These are phyloP conservation scores for Archilochus colubris DNA, from an alignment of 2,113 vertebrate genomes.

Conservation along the genomic window DNA sequence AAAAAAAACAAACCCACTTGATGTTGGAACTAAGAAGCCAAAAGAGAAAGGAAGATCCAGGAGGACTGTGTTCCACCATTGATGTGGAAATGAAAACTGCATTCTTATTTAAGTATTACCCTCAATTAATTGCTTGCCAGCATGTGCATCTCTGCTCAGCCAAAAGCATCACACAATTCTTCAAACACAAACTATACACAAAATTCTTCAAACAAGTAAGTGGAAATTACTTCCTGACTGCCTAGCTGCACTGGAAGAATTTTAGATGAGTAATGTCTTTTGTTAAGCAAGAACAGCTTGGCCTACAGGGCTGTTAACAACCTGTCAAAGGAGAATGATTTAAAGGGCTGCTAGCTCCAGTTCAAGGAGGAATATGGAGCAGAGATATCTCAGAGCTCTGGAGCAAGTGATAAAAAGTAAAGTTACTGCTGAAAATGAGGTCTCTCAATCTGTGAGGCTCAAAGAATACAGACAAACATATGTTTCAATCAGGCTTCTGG, in stretches of 20 bases:
- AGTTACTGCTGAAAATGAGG: neutral
- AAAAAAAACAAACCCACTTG: too few species aligned
- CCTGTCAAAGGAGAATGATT: conserved; percentile 9
- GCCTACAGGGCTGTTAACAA: neutral
- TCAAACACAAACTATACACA: neutral
- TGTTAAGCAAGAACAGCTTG: neutral
- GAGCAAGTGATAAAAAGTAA: neutral
- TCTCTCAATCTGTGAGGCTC: neutral
- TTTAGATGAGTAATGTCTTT: neutral
- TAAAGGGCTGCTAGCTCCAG: neutral
- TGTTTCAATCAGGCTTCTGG: neutral
- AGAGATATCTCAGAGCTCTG: neutral
- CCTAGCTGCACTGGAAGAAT: neutral
- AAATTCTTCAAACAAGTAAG: neutral
- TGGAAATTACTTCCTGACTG: neutral
- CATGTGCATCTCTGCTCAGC: neutral
- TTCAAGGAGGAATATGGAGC: neutral
- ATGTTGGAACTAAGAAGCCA: neutral
- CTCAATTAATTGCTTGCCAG: neutral
- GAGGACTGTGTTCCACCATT: neutral
- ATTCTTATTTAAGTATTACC: neutral
- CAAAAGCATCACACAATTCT: neutral
- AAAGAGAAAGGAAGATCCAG: neutral
- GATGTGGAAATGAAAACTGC: neutral
- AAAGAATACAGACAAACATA: neutral